Evolutionary conservation across 2,113 vertebrate species (phyloP).

Genomic region (Gallinago media): DNA sequence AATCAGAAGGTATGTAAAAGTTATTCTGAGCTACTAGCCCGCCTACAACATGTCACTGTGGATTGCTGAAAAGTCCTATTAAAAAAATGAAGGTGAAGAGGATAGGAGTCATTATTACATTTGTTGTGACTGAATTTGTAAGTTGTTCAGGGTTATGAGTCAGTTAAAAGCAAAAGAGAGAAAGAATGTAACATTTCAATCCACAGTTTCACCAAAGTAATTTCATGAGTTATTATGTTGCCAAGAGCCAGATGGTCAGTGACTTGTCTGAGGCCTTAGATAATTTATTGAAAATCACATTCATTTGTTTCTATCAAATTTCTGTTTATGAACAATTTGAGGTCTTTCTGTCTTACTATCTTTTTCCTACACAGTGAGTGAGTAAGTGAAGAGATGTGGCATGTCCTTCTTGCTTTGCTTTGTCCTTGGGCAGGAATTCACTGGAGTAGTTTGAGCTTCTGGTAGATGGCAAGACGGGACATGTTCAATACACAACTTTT

Average conservation of each 20-base stretch:
- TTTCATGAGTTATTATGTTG: background rate
- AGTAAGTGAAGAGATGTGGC: background rate
- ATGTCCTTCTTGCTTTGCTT: background rate
- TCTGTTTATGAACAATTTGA: background rate
- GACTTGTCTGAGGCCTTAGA: conserved; percentile 26
- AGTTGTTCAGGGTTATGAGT: background rate
- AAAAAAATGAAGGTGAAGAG: conserved; percentile 2
- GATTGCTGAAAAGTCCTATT: conserved; percentile 35
- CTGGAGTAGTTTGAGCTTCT: background rate
- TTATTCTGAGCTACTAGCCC: conserved; percentile 64
- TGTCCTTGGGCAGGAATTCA: background rate
- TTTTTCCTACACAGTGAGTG: background rate
- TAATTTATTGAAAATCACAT: conserved; percentile 4
- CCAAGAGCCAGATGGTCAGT: conserved; percentile 49
- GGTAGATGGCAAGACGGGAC: background rate
- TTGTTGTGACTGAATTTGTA: conserved; percentile 52
- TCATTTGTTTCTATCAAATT: conserved; percentile 1
- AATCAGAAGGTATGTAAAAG: conserved; percentile 55
- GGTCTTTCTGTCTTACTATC: background rate
- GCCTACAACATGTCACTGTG: conserved; percentile 57
- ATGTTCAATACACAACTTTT: background rate
- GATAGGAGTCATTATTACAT: background rate
- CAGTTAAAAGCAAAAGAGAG: background rate
- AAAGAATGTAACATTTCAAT: background rate
- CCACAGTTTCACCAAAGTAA: conserved; percentile 1